Evolutionary conservation across 2,797 vertebrate genomes (phyloP), one percentile per base, ranked within the genome.

Genomic region (Aeoliscus strigatus): DNA sequence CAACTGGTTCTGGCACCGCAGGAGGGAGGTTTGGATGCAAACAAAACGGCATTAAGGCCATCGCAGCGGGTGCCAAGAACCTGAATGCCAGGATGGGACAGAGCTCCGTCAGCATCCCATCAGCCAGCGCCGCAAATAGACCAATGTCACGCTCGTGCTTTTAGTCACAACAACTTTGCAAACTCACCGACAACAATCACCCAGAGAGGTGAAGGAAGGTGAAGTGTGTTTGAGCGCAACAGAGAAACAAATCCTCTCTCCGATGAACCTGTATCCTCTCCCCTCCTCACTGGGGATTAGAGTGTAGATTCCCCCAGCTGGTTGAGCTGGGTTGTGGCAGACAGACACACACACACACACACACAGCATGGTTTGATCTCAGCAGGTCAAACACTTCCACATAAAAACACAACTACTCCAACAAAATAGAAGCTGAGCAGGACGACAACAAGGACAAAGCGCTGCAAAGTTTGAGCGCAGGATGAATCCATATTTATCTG

Each of bases 31-130:
- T 11, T 46, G 62, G 61, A 60, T 37, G 23, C 38, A 67, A 66
- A 50, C 43, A 40, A 39, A 53, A 60, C 29, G 37, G 52, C 39
- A 70, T 70, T 51, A 55, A 63, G 51, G 44, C 42, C 43, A 57
- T 64, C 48, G 60, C 51, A 70, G 55, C 44, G 48, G 55, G 31
- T 65, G 80, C 77, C 79, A 79, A 52, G 27, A n/a, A 43, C 13
- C 37, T 75, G 58, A 49, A 56, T 71, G 64, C 60, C 59, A 66
- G 45, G 40, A 36, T 11, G 52, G 70, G 66, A 75, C 68, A 73
- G 73, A 67, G 77, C 73, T 25, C 50, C 12, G 78, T 77, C 79
- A 81, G 78, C 77, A 74, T 56, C 42, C 42, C 60, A 40, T 68
- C 38, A 60, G 51, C 50, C 26, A 38, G 18, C 14, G 46, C 60